Evolutionary conservation across 2,113 vertebrate species (phyloP).

Genomic region (Ciconia maguari): DNA sequence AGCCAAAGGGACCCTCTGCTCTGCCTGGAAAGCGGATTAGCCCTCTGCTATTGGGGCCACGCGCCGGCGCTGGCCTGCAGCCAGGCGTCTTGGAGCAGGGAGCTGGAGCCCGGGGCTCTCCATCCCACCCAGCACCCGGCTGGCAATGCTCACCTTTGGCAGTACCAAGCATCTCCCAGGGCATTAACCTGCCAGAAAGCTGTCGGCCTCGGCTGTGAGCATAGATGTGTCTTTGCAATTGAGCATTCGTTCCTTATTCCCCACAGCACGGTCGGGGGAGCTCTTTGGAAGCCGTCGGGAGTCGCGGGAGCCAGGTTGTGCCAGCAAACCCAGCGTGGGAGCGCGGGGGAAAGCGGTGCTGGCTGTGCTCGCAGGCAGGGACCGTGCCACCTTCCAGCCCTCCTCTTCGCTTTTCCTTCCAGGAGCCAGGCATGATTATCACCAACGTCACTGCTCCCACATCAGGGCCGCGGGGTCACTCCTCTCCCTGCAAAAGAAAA

Average conservation of each 20-base stretch:
- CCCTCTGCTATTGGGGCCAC: neutral
- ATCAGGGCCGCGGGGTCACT: neutral
- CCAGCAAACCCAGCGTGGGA: neutral
- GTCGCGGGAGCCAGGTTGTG: accelerated
- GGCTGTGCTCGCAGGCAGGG: neutral
- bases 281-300: neutral
- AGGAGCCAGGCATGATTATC: neutral
- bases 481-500: neutral
- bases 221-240: neutral
- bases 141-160: neutral
- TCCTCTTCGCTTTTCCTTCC: neutral
- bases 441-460: neutral
- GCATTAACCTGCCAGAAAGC: neutral
- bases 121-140: neutral
- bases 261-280: accelerated
- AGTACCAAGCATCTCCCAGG: neutral
- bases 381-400: neutral
- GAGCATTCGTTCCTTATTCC: neutral
- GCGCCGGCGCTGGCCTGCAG: neutral
- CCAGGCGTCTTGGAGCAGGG: neutral
- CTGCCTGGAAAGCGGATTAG: neutral
- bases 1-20: neutral
- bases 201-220: neutral
- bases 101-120: neutral
- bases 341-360: neutral